Percentiles rank a stretch among this genome's conserved stretches.
These are phyloP conservation scores for Heteromurus nitidus DNA, from an alignment of 2,888 invertebrate genomes.

Conservation along the genomic window DNA sequence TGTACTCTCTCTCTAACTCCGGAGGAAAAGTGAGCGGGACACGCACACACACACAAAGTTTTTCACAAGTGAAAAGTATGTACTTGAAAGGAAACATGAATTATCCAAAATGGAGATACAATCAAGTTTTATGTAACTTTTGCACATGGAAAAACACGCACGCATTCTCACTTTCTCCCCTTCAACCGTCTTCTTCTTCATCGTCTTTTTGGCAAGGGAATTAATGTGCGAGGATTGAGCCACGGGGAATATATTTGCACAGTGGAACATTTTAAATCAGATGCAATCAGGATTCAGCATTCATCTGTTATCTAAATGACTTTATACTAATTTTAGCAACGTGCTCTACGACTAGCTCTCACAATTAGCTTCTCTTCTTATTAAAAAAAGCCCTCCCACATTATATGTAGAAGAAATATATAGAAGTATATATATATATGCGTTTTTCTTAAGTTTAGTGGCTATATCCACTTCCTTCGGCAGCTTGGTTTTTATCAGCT, in stretches of 20 bases:
- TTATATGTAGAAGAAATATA: no score
- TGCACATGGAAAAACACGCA: neutral
- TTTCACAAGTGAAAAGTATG: neutral
- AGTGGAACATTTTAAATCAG: slow-evolving; percentile 2
- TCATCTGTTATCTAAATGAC: slow-evolving; percentile 24
- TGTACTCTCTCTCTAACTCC: neutral
- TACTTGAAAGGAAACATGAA: slow-evolving; percentile 9
- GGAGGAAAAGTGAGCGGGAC: neutral
- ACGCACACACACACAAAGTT: neutral
- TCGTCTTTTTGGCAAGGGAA: neutral
- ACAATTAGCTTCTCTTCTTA: no score
- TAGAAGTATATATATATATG: no score
- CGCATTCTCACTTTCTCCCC: neutral
- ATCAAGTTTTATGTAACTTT: neutral
- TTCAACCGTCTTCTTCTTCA: neutral
- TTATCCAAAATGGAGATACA: slow-evolving; percentile 3
- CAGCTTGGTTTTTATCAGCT: neutral
- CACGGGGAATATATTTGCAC: neutral
- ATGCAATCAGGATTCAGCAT: neutral
- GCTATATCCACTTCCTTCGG: neutral
- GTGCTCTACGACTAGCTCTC: no score
- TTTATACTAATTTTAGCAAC: slow-evolving; percentile 16
- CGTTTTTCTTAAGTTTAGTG: neutral
- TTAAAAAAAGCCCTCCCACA: no score
- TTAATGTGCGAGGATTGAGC: neutral